Percentiles rank a stretch among this genome's conserved stretches.
Conservation (phyloP, 2,888 invertebrate genomes). For the Calliscelio sp. region DNA sequence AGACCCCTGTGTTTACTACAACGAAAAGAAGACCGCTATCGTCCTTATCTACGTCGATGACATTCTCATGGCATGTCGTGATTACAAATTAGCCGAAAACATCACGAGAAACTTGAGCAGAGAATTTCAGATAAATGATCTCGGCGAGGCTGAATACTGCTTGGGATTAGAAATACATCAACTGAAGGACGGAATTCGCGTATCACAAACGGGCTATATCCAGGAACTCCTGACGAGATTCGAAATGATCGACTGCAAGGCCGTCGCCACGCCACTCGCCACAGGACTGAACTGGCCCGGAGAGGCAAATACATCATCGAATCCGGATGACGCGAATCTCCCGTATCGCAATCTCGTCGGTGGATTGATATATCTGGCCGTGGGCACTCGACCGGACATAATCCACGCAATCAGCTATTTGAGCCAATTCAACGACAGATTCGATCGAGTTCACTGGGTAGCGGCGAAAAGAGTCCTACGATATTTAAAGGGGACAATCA, state of each 20-base stretch:
- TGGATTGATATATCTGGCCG: conserved; percentile 25
- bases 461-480: not conserved
- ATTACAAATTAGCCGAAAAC: not conserved
- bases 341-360: conserved; percentile 8
- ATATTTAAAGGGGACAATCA: not conserved
- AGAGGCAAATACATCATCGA: not conserved
- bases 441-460: not conserved
- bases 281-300: not conserved
- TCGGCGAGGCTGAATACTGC: conserved; percentile 2
- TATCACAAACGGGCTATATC: conserved; percentile 13
- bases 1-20: not conserved
- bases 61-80: no score
- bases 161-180: conserved; percentile 17
- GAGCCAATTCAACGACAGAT: conserved; percentile 11
- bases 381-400: conserved; percentile 24
- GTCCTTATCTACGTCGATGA: not conserved
- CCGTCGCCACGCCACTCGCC: conserved; percentile 9
- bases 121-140: conserved; percentile 19
- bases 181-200: not conserved
- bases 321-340: no score
- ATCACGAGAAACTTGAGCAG: not conserved
- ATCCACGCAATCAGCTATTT: conserved; percentile 11
- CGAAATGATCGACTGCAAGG: conserved; percentile 25
- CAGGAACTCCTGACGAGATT: conserved; percentile 14
- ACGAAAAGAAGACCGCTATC: conserved; percentile 11